Conservation (phyloP, 2,888 invertebrate genomes). For the Proisotoma minuta region DNA sequence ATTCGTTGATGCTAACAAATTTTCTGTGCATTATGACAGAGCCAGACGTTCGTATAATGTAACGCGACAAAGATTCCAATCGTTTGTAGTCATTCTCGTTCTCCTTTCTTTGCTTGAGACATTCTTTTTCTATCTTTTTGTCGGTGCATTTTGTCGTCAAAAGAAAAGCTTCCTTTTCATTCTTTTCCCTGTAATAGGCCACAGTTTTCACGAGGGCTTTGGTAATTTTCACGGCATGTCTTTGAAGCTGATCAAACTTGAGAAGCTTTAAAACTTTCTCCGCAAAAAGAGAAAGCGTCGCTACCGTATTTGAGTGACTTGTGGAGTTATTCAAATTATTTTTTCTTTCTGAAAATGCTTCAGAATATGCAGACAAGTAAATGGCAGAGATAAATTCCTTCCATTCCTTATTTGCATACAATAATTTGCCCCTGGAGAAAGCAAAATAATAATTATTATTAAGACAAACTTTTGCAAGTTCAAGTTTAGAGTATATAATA, state of each 20-base stretch:
- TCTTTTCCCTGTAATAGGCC: neutral
- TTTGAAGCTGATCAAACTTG: neutral
- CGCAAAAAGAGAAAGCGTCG: neutral
- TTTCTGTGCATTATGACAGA: no score
- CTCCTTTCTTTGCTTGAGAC: no score
- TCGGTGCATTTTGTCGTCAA: no score
- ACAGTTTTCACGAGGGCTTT: neutral
- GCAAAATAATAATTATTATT: neutral
- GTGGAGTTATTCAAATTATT: neutral
- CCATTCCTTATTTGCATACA: no score
- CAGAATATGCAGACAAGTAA: neutral
- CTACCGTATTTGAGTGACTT: neutral
- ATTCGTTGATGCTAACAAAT: no score
- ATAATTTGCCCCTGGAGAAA: no score
- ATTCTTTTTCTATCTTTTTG: no score
- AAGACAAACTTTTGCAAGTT: neutral
- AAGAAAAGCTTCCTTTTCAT: neutral
- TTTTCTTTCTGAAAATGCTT: neutral
- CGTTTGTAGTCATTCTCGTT: no score
- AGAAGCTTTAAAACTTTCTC: neutral
- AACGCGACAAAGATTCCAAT: no score
- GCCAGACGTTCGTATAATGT: no score
- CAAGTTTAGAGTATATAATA: no score
- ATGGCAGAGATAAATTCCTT: neutral
- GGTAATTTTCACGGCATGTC: neutral